Base-by-base conservation (phyloP, 1,140 invertebrate genomes). In the Chironomus tepperi region DNA sequence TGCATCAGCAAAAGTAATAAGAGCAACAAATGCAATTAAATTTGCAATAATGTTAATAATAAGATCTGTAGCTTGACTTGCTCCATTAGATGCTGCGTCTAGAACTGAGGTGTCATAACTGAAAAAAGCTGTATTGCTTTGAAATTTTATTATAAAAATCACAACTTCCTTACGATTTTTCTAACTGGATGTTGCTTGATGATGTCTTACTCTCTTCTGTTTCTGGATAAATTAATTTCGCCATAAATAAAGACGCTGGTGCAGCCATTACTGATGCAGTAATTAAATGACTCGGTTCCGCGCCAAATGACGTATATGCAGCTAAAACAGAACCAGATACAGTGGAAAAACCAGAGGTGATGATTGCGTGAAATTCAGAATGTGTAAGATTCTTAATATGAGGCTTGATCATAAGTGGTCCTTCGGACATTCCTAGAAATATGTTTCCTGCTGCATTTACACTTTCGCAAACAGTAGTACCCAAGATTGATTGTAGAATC, bases 231-330 rank as follows among this genome's bases (percentile, higher is more conserved):
- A 97, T 87, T 7, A 99, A 83, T 83, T 99, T 99, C 1, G 94
- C 89, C 75, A 89, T 91, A 77, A 91, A 93, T 5, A 99, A 83
- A 0, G 96, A 91, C 24, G 94, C 94, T 0, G 97, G 95, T 0
- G 96, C 96, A 0, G 95, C 93, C 96, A 99, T 98, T 0, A 98
- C 89, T 70, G 93, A 95, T 0, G 97, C 95, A 0, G 94, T 94
- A 73, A 99, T 88, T 18, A 94, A 82, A 82, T 94, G 90, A 0
- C 89, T 86, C 1, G 93, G 87, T 76, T 91, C 87, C 6, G 96
- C 94, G 1, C 96, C 96, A 81, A 96, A 96, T 16, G 86, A 87
- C 43, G 98, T 93, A 80, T 98, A 98, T 0, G 95, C 93, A 0
- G 94, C 96, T 77, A 99, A 84, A 0, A 97, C 93, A 1, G 93